Evolutionary conservation across 2,888 invertebrate genomes (phyloP), one percentile per base, ranked within the genome.

Genomic region (Uropetala carovei): DNA sequence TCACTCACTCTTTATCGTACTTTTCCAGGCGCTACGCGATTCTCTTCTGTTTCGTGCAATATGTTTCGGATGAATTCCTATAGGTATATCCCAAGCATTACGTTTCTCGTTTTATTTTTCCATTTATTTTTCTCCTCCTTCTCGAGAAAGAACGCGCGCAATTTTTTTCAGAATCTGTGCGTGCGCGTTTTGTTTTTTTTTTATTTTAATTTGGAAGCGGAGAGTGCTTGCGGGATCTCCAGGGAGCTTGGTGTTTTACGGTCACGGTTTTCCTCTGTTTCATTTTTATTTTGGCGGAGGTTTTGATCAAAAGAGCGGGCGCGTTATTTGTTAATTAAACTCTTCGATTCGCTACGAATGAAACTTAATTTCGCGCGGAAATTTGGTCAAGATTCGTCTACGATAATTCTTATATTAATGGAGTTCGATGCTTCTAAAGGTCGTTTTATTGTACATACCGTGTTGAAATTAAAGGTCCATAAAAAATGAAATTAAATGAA

Each of bases 81-180:
- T 56, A 89, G 89, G 89, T 89, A 64, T 89, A 43, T 18, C 43
- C 27, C 60, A 10, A 89, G n/a, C 86, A 60, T 60, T 86, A 30
- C 27, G 14, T 43, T 11, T 89, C 64, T 43, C 43, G 83, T 16
- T 57, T 75, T 75, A 75, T 75, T 75, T 43, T 43, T 43, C 43
- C 43, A 43, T 43, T 43, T 43, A 43, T 43, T 43, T 43, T 43
- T 43, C 43, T 43, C 43, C 43, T 75, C 27, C 43, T 43, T 5
- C 43, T 75, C 27, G 27, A 27, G 11, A 14, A 9, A 75, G 22
- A 16, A 16, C 18, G 7, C 14, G 13, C 0, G 60, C 14, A 60
- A 18, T 60, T 60, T 60, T n/a, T 60, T 60, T 5, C 60, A 2
- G 60, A 60, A 18, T 60, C 18, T 18, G 60, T 13, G 27, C 14